phyloP scores from a whole-genome alignment of 2,113 vertebrate species.

The Menura novaehollandiae region DNA sequence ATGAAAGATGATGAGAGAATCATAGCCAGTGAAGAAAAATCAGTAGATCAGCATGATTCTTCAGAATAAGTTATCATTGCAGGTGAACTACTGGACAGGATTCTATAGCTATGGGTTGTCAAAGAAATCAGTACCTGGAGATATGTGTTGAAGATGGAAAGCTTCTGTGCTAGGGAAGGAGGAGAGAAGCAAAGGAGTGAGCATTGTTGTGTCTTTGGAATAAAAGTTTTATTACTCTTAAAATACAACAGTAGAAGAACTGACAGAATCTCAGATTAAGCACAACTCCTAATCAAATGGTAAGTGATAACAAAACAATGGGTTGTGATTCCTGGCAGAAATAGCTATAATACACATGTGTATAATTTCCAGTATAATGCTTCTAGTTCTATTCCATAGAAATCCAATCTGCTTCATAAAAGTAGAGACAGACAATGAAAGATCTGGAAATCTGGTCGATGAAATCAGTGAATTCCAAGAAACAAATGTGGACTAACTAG shows the following conservation, averaged over 20 bases:
- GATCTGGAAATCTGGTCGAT: not conserved
- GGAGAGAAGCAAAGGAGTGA: not conserved
- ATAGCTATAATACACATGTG: not conserved
- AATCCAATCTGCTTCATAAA: not conserved
- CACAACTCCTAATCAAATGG: not conserved
- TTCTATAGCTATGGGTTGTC: not conserved
- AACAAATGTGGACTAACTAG: not conserved
- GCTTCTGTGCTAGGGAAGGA: not conserved
- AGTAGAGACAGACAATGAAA: not conserved
- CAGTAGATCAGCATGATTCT: not conserved
- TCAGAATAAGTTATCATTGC: not conserved
- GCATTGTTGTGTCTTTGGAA: not conserved
- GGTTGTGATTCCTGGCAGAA: not conserved
- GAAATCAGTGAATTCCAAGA: not conserved
- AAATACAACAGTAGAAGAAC: not conserved
- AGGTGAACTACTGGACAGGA: not conserved
- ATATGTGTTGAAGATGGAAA: rapidly evolving
- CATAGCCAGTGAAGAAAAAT: not conserved
- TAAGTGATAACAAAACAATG: not conserved
- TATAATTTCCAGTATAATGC: not conserved
- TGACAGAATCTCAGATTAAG: not conserved
- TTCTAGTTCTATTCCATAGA: not conserved
- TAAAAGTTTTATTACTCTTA: not conserved
- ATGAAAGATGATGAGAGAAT: not conserved
- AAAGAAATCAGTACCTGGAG: not conserved